These are phyloP conservation scores for Dendrolimus punctatus DNA, from an alignment of 1,140 invertebrate species.

Conservation along the genomic window DNA sequence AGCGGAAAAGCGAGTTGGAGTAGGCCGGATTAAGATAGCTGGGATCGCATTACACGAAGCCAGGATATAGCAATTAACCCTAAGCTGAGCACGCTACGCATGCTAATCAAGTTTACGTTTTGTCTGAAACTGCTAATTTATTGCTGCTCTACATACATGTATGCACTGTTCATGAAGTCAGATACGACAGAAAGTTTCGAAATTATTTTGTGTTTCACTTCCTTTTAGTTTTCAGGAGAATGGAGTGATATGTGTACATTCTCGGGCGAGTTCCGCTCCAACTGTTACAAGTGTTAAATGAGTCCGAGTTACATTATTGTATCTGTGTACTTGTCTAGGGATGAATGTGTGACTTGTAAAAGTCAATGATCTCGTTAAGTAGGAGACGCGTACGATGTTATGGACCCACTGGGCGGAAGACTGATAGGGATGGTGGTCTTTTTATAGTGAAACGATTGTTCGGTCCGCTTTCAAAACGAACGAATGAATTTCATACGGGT, in stretches of 20 bases:
- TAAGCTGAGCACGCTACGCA: conserved; percentile 9
- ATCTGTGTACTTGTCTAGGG: no score
- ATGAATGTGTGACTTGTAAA: not conserved
- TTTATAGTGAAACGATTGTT: conserved; percentile 43
- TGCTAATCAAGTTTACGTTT: conserved; percentile 12
- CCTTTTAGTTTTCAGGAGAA: no score
- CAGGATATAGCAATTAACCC: conserved; percentile 7
- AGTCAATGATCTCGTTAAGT: conserved; percentile 1
- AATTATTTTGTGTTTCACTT: no score
- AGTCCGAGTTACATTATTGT: no score
- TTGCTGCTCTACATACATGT: conserved; percentile 2
- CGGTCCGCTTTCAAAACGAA: conserved; percentile 26
- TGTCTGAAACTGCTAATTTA: conserved; percentile 10
- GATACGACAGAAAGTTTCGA: no score
- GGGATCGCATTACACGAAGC: conserved; percentile 7
- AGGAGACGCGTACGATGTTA: not conserved
- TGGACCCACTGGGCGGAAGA: conserved; percentile 21
- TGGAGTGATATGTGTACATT: no score
- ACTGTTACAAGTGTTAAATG: no score
- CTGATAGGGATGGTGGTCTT: conserved; percentile 30
- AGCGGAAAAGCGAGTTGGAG: not conserved
- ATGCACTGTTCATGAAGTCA: no score
- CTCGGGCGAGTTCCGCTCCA: no score
- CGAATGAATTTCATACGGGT: conserved; percentile 29
- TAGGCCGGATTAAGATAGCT: conserved; percentile 9